Conservation (phyloP, 2,113 vertebrate genomes). For the Illadopsis cleaveri region DNA sequence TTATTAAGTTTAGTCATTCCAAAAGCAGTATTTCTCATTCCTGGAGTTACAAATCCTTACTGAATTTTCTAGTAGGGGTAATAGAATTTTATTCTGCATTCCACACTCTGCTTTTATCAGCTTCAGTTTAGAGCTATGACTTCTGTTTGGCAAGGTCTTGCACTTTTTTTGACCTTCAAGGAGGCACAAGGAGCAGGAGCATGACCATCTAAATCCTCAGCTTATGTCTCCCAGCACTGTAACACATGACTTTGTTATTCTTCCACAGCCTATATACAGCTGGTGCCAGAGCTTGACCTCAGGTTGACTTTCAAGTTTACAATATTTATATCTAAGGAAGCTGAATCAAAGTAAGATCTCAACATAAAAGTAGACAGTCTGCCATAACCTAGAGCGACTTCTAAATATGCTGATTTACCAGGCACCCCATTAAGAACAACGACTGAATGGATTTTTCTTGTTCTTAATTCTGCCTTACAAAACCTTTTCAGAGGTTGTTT, state of each 20-base stretch:
- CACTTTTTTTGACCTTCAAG: neutral
- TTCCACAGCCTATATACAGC: neutral
- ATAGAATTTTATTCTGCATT: neutral
- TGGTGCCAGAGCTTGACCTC: slow-evolving; percentile 11
- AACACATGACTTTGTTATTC: neutral
- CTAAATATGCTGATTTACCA: neutral
- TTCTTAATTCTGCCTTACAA: neutral
- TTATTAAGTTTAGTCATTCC: slow-evolving; percentile 10
- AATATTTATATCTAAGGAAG: slow-evolving; percentile 5
- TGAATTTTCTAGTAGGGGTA: neutral
- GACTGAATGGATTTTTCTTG: neutral
- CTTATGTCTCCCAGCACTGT: neutral
- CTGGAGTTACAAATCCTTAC: neutral
- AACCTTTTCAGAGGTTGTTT: neutral
- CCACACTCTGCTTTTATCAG: neutral
- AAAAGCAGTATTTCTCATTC: neutral
- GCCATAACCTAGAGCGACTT: neutral
- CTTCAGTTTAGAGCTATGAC: neutral
- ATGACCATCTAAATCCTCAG: neutral
- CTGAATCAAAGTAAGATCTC: neutral
- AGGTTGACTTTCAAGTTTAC: slow-evolving; percentile 25
- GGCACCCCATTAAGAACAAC: neutral
- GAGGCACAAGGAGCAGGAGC: neutral
- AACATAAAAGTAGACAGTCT: slow-evolving; percentile 8
- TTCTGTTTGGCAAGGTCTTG: neutral